Evolutionary conservation across 2,797 vertebrate genomes (phyloP).

Genomic region (Geotrypetes seraphini): DNA sequence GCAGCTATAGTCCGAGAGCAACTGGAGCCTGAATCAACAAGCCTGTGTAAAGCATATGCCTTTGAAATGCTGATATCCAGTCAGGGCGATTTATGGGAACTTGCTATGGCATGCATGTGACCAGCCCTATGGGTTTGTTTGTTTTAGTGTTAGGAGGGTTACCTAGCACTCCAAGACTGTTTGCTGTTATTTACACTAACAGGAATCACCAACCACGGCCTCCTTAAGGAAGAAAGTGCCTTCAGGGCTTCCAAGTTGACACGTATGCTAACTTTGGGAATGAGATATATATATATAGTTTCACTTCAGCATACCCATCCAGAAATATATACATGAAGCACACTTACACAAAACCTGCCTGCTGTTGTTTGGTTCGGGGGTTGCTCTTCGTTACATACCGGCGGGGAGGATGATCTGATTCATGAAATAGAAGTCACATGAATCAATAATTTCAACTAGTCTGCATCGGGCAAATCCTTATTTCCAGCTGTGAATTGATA

Average conservation of each 20-base stretch:
- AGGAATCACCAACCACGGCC: neutral
- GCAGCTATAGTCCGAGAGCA: constrained; percentile 28
- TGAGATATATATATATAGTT: too few species aligned
- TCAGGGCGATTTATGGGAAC: constrained; percentile 30
- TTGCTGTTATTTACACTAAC: constrained; percentile 15
- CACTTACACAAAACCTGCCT: too few species aligned
- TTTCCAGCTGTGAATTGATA: too few species aligned
- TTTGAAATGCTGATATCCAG: constrained; percentile 32
- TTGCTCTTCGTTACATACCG: too few species aligned
- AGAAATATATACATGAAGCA: too few species aligned
- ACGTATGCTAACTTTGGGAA: too few species aligned
- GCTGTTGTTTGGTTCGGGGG: too few species aligned
- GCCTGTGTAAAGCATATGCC: constrained; percentile 21
- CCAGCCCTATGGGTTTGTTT: constrained; percentile 9
- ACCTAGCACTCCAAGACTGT: constrained; percentile 16
- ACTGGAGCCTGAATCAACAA: constrained; percentile 21
- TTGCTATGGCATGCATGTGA: constrained; percentile 15
- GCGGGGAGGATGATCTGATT: too few species aligned
- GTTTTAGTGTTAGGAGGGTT: constrained; percentile 22
- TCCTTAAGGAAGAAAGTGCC: constrained; percentile 4
- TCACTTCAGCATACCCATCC: too few species aligned
- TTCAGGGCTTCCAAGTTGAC: neutral
- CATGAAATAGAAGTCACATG: too few species aligned
- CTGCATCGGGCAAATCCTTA: too few species aligned
- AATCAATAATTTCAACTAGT: too few species aligned